Base-by-base conservation (phyloP, 2,113 vertebrate genomes). In the Macquaria ambigua region DNA sequence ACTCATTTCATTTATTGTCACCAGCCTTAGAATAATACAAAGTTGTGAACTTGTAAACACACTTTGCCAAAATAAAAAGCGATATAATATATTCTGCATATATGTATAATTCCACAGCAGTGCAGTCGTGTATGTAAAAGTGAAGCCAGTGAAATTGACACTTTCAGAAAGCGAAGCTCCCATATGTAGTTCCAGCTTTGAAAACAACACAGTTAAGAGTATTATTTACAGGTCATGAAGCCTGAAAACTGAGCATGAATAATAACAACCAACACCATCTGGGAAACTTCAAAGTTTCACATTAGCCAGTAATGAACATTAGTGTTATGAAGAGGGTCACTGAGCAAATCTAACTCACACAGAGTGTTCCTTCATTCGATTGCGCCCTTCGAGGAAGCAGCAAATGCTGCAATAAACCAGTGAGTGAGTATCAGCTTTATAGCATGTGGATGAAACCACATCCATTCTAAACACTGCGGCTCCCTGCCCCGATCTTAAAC, bases 271-370 rank as follows among this genome's bases (percentile, higher is more conserved):
- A 89, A 88, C 92, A 81, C 94, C 89, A 90, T 94, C 96, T 93
- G 92, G 93, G 92, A 71, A 93, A 95, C 96, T 96, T 97, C 95
- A 95, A 96, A 96, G 95, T 93, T 90, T 89, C 88, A 90, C 91
- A 93, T 95, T 95, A 95, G 92, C 92, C 88, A 76, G 93, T 93
- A 93, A 95, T 95, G 92, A 95, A 94, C 92, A 94, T 90, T 82
- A 85, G 90, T 86, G 92, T 92, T 90, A 89, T 80, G 87, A 75
- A 86, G 74, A 86, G 94, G 94, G 93, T 94, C 95, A 93, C 85
- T 87, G 90, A 91, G 92, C 90, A 92, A 82, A 91, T 94, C 90
- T 68, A 90, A 79, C 85, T 82, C 82, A 84, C 87, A 82, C 71
- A 73, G 52, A 23, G 66, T 81, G 69, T 73, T 90, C 78, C 66